Conservation (phyloP, 2,888 invertebrate species). For the Incurvaria masculella region DNA sequence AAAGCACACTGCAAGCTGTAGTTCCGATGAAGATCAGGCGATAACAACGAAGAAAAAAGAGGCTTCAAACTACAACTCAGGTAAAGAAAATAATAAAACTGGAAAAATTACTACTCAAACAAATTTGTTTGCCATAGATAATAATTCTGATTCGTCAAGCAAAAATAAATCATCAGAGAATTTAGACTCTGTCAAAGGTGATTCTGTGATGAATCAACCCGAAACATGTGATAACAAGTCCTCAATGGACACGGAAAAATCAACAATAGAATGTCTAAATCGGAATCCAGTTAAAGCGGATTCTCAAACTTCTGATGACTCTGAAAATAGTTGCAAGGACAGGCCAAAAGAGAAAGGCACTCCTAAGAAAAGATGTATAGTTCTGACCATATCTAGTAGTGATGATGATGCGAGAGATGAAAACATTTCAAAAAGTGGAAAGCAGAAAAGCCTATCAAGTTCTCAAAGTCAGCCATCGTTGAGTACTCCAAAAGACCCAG, state of each 20-base stretch:
- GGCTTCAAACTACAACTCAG: slow-evolving; percentile 1
- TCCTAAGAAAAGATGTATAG: neutral
- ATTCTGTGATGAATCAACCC: neutral
- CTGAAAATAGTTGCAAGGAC: too few relatives aligned
- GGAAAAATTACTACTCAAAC: slow-evolving; percentile 3
- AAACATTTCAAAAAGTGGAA: too few relatives aligned
- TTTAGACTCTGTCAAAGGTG: slow-evolving; percentile 14
- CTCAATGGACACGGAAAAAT: too few relatives aligned
- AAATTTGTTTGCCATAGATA: slow-evolving; percentile 3
- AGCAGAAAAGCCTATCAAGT: too few relatives aligned
- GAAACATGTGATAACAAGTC: neutral
- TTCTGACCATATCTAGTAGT: neutral
- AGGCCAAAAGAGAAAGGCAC: neutral
- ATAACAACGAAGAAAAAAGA: slow-evolving; percentile 5
- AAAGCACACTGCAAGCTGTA: too few relatives aligned
- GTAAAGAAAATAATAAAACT: slow-evolving; percentile 4
- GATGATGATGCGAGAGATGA: neutral
- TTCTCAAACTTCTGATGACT: too few relatives aligned
- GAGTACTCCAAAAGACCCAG: too few relatives aligned
- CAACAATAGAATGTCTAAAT: too few relatives aligned
- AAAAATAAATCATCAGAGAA: slow-evolving; percentile 19
- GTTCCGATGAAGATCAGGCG: neutral
- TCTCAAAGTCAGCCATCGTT: too few relatives aligned
- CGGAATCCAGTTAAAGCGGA: too few relatives aligned
- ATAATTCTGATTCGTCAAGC: neutral